Percentiles rank a stretch among this genome's conserved stretches.
phyloP scores from a whole-genome alignment of 2,113 vertebrate species.

The Saguinus imperator region DNA sequence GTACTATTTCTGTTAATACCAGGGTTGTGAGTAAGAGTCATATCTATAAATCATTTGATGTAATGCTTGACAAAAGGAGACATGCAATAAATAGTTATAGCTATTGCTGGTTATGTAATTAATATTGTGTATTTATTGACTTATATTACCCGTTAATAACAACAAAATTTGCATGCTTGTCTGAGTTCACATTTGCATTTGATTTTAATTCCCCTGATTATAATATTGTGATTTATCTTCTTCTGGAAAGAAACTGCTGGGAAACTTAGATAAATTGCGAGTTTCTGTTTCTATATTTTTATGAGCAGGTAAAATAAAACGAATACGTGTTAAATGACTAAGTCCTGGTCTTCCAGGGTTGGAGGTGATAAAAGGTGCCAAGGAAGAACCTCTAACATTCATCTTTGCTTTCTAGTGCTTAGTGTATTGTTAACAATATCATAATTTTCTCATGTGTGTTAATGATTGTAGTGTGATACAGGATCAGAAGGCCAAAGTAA shows the following conservation, averaged over 20 bases:
- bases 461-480: background rate
- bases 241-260: slow-evolving; percentile 10
- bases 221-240: slow-evolving; percentile 30
- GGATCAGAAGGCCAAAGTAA: background rate
- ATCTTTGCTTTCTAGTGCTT: background rate
- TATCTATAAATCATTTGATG: background rate
- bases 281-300: slow-evolving; percentile 30
- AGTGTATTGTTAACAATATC: background rate
- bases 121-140: background rate
- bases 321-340: background rate
- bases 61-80: background rate
- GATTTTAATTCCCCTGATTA: slow-evolving; percentile 25
- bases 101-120: background rate
- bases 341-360: background rate
- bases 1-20: background rate
- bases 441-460: background rate
- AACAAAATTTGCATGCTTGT: background rate
- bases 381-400: background rate
- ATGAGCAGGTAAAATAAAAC: slow-evolving; percentile 40
- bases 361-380: background rate
- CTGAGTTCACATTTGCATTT: slow-evolving; percentile 20
- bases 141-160: background rate
- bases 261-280: background rate
- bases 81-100: background rate
- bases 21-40: background rate